Percentiles rank a stretch among this genome's conserved stretches.
These are phyloP conservation scores for Pituophis catenifer DNA, from an alignment of 2,113 vertebrate genomes.

Conservation along the genomic window DNA sequence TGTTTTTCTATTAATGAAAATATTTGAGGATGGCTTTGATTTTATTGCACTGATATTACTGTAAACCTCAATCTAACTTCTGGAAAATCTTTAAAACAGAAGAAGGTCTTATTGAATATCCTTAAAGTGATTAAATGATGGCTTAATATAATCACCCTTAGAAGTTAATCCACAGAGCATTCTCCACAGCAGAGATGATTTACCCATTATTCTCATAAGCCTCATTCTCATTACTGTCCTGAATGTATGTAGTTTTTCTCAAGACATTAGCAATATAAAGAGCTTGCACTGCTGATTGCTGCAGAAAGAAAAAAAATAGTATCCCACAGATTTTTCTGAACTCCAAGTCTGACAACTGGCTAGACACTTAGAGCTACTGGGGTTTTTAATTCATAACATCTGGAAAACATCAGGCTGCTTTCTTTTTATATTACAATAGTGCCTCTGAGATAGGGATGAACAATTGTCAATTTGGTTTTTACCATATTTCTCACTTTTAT, in stretches of 20 bases:
- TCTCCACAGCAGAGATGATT: constrained; percentile 16
- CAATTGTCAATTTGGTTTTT: neutral
- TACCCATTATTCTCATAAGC: constrained; percentile 1
- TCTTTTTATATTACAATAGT: neutral
- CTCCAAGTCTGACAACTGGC: neutral
- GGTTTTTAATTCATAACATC: neutral
- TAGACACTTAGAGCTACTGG: neutral
- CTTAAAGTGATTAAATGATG: constrained; percentile 29
- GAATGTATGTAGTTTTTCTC: neutral
- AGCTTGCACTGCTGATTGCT: neutral
- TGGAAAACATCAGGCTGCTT: neutral
- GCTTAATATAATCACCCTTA: constrained; percentile 28
- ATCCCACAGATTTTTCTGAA: neutral
- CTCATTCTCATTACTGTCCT: neutral
- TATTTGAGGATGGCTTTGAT: neutral
- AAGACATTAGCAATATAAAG: neutral
- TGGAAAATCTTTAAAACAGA: constrained; percentile 11
- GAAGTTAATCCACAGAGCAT: constrained; percentile 21
- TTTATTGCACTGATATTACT: neutral
- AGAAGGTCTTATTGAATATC: constrained; percentile 17
- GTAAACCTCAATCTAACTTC: constrained; percentile 4
- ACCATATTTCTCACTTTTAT: neutral
- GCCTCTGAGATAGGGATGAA: neutral
- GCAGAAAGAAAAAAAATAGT: neutral
- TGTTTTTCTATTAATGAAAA: neutral